Percentiles rank a stretch among this genome's conserved stretches.
Evolutionary conservation across 2,797 vertebrate species (phyloP).

Genomic region (Oreochromis mossambicus): DNA sequence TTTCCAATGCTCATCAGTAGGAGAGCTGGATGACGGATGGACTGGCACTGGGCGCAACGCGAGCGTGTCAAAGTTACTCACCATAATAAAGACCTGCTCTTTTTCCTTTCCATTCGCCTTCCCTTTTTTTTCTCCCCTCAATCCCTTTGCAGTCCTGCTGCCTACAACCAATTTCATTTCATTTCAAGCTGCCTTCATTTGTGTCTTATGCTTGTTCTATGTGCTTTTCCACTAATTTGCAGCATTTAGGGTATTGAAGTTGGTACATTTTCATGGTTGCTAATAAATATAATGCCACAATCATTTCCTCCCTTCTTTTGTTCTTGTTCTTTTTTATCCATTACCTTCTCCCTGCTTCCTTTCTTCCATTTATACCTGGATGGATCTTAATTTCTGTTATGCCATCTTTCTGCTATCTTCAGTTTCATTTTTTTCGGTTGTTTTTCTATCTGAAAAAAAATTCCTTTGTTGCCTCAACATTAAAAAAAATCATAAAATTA

Average conservation of each 20-base stretch:
- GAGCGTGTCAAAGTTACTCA: slow-evolving; percentile 67
- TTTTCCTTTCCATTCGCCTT: slow-evolving; percentile 25
- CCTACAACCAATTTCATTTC: slow-evolving; percentile 37
- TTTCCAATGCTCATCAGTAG: slow-evolving; percentile 70
- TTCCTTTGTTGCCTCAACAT: rapidly evolving
- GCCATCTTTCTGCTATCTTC: neutral
- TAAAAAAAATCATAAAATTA: neutral
- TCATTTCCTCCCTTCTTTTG: neutral
- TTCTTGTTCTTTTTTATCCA: neutral
- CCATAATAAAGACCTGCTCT: slow-evolving; percentile 63
- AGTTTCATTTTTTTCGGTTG: neutral
- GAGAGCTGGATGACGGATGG: slow-evolving; percentile 73
- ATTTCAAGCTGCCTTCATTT: slow-evolving; percentile 32
- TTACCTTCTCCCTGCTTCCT: neutral
- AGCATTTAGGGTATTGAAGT: neutral
- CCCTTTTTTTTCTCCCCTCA: neutral
- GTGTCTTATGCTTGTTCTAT: neutral
- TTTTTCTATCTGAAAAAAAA: neutral
- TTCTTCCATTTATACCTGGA: neutral
- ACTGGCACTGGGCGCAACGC: slow-evolving; percentile 65
- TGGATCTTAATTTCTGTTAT: neutral
- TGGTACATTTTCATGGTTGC: neutral
- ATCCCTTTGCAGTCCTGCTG: slow-evolving; percentile 34
- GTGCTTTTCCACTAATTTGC: neutral
- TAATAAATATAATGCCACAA: neutral